A percentile compares a stretch with the other conserved stretches of the same genome.
Evolutionary conservation across 2,797 vertebrate genomes (phyloP).

Genomic region (Chelidonichthys spinosus): DNA sequence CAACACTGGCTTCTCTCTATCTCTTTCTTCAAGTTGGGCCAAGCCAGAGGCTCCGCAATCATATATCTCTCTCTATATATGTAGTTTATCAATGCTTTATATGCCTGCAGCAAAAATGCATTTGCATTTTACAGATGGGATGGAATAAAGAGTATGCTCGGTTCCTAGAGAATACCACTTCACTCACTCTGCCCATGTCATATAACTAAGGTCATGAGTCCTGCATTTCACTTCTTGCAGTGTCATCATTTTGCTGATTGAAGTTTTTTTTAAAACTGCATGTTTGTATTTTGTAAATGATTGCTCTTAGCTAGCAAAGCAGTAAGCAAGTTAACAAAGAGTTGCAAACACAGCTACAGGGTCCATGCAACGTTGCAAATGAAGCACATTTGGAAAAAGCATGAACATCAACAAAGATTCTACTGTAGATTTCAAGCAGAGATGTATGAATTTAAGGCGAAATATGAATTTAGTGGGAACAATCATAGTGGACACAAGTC

Average conservation of each 20-base stretch:
- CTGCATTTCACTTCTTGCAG: slow-evolving; percentile 35
- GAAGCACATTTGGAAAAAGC: slow-evolving; percentile 41
- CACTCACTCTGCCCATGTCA: slow-evolving; percentile 18
- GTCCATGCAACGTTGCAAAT: slow-evolving; percentile 30
- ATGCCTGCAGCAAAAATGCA: not conserved
- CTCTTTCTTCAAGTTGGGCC: slow-evolving; percentile 47
- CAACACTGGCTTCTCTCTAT: slow-evolving; percentile 45
- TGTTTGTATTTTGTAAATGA: slow-evolving; percentile 53
- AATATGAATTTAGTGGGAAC: not conserved
- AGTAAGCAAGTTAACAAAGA: slow-evolving; percentile 37
- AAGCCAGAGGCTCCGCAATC: slow-evolving; percentile 36
- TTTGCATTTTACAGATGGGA: slow-evolving; percentile 9
- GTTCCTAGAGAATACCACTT: slow-evolving; percentile 8
- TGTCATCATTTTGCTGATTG: slow-evolving; percentile 56
- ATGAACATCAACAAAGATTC: slow-evolving; percentile 7
- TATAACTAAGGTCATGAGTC: slow-evolving; percentile 14
- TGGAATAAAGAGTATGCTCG: not conserved
- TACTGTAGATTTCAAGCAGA: not conserved
- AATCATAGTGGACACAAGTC: not conserved
- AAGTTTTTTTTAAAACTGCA: slow-evolving; percentile 45
- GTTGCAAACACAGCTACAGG: slow-evolving; percentile 54
- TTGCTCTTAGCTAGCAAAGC: slow-evolving; percentile 43
- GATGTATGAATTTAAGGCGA: not conserved
- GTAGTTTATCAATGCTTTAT: slow-evolving; percentile 19
- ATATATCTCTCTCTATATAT: not conserved